Percentiles rank a stretch among this genome's conserved stretches.
Evolutionary conservation across 2,797 vertebrate genomes (phyloP).

Genomic region (Pseudochirops corinnae): DNA sequence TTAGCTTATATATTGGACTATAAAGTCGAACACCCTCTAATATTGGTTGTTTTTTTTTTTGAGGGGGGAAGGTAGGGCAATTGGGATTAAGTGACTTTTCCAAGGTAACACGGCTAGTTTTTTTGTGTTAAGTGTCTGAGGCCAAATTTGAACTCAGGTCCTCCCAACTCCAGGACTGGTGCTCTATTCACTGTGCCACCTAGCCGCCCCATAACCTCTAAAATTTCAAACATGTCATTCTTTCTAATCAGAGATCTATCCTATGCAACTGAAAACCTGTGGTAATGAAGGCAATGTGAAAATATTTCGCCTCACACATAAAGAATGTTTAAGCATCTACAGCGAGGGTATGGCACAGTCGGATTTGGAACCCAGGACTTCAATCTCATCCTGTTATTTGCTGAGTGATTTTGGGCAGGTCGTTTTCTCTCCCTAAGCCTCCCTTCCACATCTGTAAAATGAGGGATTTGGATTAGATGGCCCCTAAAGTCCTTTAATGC

Average conservation of each 20-base stretch:
- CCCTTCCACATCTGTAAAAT: background rate
- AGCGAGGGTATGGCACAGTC: background rate
- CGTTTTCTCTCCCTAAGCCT: background rate
- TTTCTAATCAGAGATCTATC: background rate
- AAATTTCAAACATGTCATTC: background rate
- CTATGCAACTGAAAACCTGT: background rate
- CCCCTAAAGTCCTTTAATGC: background rate
- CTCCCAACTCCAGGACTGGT: too few relatives aligned
- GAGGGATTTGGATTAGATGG: background rate
- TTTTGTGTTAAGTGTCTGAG: too few relatives aligned
- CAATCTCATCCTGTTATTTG: background rate
- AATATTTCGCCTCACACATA: background rate
- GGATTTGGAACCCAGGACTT: background rate
- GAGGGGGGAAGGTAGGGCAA: too few relatives aligned
- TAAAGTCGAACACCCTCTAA: background rate
- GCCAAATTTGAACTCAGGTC: too few relatives aligned
- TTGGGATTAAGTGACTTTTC: too few relatives aligned
- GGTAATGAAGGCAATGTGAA: background rate
- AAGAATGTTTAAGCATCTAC: background rate
- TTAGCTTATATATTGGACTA: background rate
- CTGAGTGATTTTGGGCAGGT: background rate
- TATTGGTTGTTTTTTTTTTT: background rate
- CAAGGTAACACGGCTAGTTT: too few relatives aligned
- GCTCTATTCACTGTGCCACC: too few relatives aligned
- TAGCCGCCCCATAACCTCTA: background rate